Percentiles rank a stretch among this genome's conserved stretches.
Conservation (phyloP, 35 echinoderm and acorn worm species). For the Patiria miniata region DNA sequence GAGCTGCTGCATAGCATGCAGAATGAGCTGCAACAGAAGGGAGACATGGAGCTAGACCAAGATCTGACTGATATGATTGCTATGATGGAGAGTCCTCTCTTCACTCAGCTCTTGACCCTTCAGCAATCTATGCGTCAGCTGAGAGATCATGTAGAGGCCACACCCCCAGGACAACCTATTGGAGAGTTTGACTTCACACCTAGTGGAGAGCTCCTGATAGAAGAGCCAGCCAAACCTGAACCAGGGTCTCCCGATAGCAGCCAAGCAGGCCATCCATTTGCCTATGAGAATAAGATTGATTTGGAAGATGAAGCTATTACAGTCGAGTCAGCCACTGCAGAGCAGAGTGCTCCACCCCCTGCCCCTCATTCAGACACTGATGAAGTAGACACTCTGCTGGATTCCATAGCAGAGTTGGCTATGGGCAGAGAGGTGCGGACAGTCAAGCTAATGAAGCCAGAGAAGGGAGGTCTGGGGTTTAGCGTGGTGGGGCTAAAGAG, state of each 20-base stretch:
- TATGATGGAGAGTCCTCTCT: conserved; percentile 90
- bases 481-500: conserved; percentile 97
- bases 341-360: conserved; percentile 14
- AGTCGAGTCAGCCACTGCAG: conserved; percentile 3
- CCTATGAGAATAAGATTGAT: conserved; percentile 75
- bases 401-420: conserved; percentile 58
- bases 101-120: conserved; percentile 91
- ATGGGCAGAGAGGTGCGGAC: conserved; percentile 77
- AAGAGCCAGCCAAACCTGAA: conserved; percentile 54
- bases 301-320: conserved; percentile 56
- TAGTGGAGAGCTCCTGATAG: conserved; percentile 74
- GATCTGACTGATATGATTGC: conserved; percentile 80
- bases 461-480: conserved; percentile 84
- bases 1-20: conserved; percentile 81
- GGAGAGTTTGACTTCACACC: conserved; percentile 77
- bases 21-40: conserved; percentile 53
- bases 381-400: conserved; percentile 37
- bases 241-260: background rate
- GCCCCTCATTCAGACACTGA: background rate
- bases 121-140: conserved; percentile 86
- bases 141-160: conserved; percentile 75
- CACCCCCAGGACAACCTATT: conserved; percentile 60
- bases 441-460: conserved; percentile 80
- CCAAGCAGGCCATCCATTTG: conserved; percentile 54
- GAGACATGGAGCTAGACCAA: conserved; percentile 69